These are phyloP conservation scores for Athalia cordata DNA, from an alignment of 2,888 invertebrate species.

Conservation along the genomic window DNA sequence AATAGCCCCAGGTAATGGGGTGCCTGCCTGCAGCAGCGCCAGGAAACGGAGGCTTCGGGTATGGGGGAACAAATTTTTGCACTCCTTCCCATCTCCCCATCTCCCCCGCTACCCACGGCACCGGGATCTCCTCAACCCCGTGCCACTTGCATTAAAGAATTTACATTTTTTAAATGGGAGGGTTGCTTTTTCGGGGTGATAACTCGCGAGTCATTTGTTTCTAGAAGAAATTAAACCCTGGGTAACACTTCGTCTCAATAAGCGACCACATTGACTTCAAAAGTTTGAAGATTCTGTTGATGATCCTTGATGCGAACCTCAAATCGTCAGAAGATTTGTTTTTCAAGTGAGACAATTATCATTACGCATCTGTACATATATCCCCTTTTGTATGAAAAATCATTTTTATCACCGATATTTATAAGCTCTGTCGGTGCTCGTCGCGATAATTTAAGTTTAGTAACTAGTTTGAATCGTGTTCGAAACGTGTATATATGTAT, in stretches of 20 bases:
- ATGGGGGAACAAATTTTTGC: conserved; percentile 65
- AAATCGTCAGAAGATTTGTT: conserved; percentile 21
- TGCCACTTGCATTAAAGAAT: conserved; percentile 71
- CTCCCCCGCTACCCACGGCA: conserved; percentile 20
- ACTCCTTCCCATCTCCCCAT: conserved; percentile 54
- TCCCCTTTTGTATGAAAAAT: background rate
- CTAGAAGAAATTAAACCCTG: conserved; percentile 67
- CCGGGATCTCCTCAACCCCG: conserved; percentile 49
- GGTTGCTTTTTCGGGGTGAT: conserved; percentile 67
- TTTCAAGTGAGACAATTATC: conserved; percentile 8
- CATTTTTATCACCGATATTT: background rate
- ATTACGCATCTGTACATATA: conserved; percentile 3
- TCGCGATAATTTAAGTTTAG: background rate
- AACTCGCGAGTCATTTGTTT: conserved; percentile 73
- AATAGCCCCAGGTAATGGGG: conserved; percentile 73
- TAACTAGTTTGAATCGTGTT: background rate
- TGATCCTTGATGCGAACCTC: conserved; percentile 9
- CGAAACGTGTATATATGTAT: background rate
- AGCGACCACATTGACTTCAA: conserved; percentile 38
- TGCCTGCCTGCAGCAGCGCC: conserved; percentile 52
- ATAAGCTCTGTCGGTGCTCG: background rate
- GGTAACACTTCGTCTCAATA: conserved; percentile 45
- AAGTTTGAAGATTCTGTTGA: conserved; percentile 31
- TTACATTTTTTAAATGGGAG: conserved; percentile 74
- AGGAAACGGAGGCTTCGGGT: conserved; percentile 49